phyloP scores from a whole-genome alignment of 2,888 invertebrate species.

The Sicus ferrugineus region DNA sequence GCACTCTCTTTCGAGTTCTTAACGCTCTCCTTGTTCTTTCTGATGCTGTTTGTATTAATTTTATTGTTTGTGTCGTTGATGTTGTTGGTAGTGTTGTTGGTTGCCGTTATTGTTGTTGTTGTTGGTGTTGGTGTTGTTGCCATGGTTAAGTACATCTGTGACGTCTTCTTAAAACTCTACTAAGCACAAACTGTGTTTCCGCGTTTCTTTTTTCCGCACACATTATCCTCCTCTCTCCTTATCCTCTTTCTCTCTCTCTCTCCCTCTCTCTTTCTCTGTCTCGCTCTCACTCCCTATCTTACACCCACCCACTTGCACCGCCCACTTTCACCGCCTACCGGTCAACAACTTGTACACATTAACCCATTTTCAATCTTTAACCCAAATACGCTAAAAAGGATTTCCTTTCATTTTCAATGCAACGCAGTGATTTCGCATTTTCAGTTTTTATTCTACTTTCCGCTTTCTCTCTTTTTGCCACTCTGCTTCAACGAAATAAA shows the following conservation, averaged over 20 bases:
- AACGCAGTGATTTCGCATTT: neutral
- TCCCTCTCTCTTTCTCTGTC: neutral
- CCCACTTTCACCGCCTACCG: neutral
- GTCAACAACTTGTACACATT: neutral
- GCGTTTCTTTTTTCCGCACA: neutral
- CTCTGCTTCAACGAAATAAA: too few species aligned
- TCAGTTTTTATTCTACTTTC: neutral
- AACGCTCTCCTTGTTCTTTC: neutral
- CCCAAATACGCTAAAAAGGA: conserved; percentile 32
- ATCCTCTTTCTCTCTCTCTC: neutral
- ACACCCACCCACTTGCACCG: neutral
- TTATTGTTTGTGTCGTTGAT: neutral
- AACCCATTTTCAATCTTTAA: conserved; percentile 28
- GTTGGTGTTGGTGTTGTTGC: neutral
- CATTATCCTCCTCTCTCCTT: neutral
- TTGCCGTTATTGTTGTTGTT: neutral
- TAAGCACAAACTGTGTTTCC: neutral
- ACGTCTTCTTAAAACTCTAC: neutral
- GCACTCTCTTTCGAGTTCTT: neutral
- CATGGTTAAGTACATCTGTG: neutral
- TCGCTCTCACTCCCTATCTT: neutral
- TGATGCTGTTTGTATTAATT: neutral
- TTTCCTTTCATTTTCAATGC: conserved; percentile 26
- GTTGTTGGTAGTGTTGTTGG: neutral
- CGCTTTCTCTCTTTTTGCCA: neutral